Evolutionary conservation across 2,113 vertebrate species (phyloP).

Genomic region (Diadophis punctatus): DNA sequence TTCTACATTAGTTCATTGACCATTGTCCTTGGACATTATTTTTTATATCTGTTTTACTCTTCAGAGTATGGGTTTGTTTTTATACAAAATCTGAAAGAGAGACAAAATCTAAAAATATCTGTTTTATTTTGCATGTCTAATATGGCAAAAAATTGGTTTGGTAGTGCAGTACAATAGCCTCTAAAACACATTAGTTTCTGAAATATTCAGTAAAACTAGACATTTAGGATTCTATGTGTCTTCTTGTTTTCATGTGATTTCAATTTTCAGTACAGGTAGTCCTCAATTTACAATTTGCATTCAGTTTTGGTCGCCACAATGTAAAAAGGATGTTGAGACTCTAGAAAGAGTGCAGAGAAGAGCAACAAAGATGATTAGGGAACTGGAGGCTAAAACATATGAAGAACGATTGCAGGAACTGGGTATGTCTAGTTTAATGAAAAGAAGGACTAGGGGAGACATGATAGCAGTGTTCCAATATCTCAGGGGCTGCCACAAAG

Average conservation of each 20-base stretch:
- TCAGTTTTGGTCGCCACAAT: too few relatives aligned
- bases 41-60: background rate
- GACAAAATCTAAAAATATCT: background rate
- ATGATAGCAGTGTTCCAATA: too few relatives aligned
- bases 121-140: background rate
- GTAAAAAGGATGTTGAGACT: too few relatives aligned
- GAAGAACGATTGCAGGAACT: too few relatives aligned
- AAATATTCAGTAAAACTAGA: background rate
- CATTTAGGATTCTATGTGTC: background rate
- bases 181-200: background rate
- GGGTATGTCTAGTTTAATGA: too few relatives aligned
- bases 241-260: background rate
- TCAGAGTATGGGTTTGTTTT: background rate
- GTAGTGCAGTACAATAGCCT: background rate
- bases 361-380: too few relatives aligned
- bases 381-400: too few relatives aligned
- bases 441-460: too few relatives aligned
- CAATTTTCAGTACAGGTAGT: background rate
- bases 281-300: background rate
- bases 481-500: too few relatives aligned
- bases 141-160: background rate
- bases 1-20: background rate
- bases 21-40: background rate
- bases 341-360: too few relatives aligned
- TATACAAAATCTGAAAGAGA: background rate